These are phyloP conservation scores for Euphydryas editha DNA, from an alignment of 2,888 invertebrate genomes.

Conservation along the genomic window DNA sequence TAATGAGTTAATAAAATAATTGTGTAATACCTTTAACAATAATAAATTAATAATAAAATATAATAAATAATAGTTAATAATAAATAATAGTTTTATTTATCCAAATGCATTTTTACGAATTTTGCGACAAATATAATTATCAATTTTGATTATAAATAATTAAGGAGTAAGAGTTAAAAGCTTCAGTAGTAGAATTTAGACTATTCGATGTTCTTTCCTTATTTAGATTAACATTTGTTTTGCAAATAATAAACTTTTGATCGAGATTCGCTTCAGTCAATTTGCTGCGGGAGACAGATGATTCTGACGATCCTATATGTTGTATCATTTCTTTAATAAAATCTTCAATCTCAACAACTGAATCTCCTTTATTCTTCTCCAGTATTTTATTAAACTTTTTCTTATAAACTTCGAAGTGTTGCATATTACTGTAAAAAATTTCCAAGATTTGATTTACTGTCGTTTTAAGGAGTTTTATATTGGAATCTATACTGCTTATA, in stretches of 20 bases:
- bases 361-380: constrained; percentile 58
- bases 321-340: constrained; percentile 73
- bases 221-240: not conserved
- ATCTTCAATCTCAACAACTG: constrained; percentile 65
- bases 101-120: constrained; percentile 57
- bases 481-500: constrained; percentile 60
- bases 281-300: constrained; percentile 44
- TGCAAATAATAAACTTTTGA: constrained; percentile 8
- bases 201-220: constrained; percentile 19
- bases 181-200: constrained; percentile 27
- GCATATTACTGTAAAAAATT: constrained; percentile 64
- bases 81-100: constrained; percentile 38
- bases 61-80: too few species aligned
- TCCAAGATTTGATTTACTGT: constrained; percentile 72
- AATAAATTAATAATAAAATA: too few species aligned
- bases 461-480: constrained; percentile 67
- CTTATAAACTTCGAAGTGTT: constrained; percentile 68
- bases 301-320: constrained; percentile 64
- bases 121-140: constrained; percentile 66
- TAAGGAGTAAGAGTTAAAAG: constrained; percentile 13
- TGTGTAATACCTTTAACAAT: not conserved
- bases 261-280: not conserved
- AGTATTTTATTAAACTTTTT: constrained; percentile 67
- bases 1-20: constrained; percentile 62
- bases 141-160: constrained; percentile 67